phyloP scores from a whole-genome alignment of 30 jellyfish, hydroid and myxozoan species.

The Hydractinia symbiolongicarpus region DNA sequence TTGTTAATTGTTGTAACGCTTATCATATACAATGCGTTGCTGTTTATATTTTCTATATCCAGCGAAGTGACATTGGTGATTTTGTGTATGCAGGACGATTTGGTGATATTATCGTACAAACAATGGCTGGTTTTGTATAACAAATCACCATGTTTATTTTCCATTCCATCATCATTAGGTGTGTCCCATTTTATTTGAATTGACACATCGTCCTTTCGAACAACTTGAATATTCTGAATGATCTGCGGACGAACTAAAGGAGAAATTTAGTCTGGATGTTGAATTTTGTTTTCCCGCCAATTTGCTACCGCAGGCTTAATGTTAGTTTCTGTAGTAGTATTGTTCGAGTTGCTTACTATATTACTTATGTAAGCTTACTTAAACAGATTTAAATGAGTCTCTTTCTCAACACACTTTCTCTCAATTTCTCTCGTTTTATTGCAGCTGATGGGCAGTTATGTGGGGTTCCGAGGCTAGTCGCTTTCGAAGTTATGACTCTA shows the following conservation, averaged over 20 bases:
- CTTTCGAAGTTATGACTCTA: too few relatives aligned
- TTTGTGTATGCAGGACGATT: background rate
- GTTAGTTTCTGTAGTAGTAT: too few relatives aligned
- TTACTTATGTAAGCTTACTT: too few relatives aligned
- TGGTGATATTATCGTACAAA: background rate
- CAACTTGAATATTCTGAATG: background rate
- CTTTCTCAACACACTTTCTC: too few relatives aligned
- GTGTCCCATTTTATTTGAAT: background rate
- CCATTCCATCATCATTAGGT: conserved; percentile 7
- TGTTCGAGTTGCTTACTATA: too few relatives aligned
- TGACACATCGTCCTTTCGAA: background rate
- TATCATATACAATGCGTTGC: background rate
- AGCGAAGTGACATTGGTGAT: background rate
- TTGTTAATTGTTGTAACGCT: background rate
- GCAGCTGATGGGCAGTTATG: too few relatives aligned
- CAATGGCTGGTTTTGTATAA: background rate
- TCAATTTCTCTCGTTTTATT: too few relatives aligned
- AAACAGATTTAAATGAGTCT: too few relatives aligned
- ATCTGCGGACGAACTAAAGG: background rate
- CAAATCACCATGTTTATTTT: background rate
- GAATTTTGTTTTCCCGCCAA: too few relatives aligned
- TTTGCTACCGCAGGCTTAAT: too few relatives aligned
- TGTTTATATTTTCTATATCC: background rate
- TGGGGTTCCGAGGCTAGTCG: too few relatives aligned
- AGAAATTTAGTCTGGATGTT: background rate